Evolutionary conservation across 2,797 vertebrate species (phyloP).

Genomic region (Molossus molossus): DNA sequence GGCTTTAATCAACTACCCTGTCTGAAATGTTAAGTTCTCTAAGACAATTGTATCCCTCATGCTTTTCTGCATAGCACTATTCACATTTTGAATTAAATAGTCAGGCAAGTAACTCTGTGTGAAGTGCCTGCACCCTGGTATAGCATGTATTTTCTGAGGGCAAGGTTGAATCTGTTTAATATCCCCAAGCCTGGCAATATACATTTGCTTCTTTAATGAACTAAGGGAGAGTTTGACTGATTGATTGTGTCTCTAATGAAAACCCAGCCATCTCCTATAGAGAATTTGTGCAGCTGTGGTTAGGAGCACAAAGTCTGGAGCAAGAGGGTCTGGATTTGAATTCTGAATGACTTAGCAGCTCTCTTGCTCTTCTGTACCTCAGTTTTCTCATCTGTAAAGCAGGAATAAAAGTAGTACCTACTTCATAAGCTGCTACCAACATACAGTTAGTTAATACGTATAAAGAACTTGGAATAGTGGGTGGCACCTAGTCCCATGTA

Average conservation of each 20-base stretch:
- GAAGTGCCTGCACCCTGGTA: neutral
- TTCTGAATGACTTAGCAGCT: neutral
- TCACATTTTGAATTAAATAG: constrained; percentile 8
- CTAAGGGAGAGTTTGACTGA: neutral
- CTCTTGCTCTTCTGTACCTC: neutral
- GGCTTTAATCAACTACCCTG: neutral
- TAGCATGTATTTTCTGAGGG: neutral
- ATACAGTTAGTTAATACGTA: neutral
- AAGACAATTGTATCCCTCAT: neutral
- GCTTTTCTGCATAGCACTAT: neutral
- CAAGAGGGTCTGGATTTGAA: neutral
- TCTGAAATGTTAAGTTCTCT: neutral
- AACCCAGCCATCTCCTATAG: neutral
- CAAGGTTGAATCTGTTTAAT: neutral
- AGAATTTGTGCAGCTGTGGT: neutral
- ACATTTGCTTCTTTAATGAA: neutral
- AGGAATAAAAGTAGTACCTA: neutral
- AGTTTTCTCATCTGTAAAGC: constrained; percentile 8
- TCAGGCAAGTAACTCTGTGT: neutral
- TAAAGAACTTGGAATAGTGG: neutral
- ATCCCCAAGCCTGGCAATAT: neutral
- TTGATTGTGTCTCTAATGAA: constrained; percentile 18
- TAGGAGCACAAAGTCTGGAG: neutral
- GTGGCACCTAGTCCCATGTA: neutral
- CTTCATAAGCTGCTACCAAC: neutral